Conservation (phyloP, 2,888 invertebrate genomes). For the Scrobipalpa atriplicella region DNA sequence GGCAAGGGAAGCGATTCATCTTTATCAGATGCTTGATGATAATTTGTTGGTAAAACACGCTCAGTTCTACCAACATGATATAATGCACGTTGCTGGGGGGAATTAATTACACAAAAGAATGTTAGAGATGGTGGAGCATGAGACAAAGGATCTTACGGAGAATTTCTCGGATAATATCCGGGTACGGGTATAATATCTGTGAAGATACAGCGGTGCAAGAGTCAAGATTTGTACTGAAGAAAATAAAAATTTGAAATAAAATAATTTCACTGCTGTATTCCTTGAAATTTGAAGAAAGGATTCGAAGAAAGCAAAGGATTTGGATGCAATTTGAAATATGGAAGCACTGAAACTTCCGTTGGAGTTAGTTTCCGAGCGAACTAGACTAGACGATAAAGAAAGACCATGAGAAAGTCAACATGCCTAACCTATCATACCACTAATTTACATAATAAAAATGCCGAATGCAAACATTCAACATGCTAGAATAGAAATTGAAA, state of each 20-base stretch:
- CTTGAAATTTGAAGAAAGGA: neutral
- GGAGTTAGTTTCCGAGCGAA: no score
- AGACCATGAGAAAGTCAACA: no score
- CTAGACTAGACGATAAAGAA: no score
- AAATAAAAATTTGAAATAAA: neutral
- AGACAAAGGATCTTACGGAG: slow-evolving; percentile 1
- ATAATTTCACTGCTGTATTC: neutral
- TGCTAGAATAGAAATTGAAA: no score
- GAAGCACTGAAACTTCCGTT: no score
- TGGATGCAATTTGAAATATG: no score
- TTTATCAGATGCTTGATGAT: slow-evolving; percentile 42
- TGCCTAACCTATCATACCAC: no score
- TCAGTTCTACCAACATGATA: slow-evolving; percentile 9
- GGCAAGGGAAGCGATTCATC: slow-evolving; percentile 45
- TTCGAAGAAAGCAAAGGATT: neutral
- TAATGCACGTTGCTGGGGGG: slow-evolving; percentile 1
- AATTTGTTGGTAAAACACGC: slow-evolving; percentile 44
- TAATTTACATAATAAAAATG: no score
- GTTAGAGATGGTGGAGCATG: neutral
- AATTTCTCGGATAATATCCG: neutral
- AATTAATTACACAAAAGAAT: slow-evolving; percentile 24
- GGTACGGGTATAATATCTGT: neutral
- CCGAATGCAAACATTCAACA: no score
- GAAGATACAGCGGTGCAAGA: neutral
- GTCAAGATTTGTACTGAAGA: neutral